Evolutionary conservation across 2,113 vertebrate genomes (phyloP), one percentile per base, ranked within the genome.

Genomic region (Girardinichthys multiradiatus): DNA sequence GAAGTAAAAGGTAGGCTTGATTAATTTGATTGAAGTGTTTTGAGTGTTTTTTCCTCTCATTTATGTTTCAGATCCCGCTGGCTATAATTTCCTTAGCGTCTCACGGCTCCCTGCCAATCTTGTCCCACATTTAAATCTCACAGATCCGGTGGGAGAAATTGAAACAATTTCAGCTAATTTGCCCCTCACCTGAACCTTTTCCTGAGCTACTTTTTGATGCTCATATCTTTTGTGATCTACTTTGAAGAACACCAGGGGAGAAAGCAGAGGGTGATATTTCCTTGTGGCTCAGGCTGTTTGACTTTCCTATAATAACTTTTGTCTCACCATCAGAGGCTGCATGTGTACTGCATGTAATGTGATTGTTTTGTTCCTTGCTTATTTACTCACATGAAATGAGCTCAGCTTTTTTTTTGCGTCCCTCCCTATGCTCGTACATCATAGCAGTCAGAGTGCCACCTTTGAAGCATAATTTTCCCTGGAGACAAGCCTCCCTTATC

Each of bases 91-190:
- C n/a, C 42, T 72, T 13, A 21, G 48, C 67, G 69, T 84, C 70
- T 79, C 74, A 73, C 65, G 60, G 63, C 57, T 26, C 79, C 80
- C 85, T 84, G 82, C 82, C 80, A 86, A 68, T 85, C 82, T 59
- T 70, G 85, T 77, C 74, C 85, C 85, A 85, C 78, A 84, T 89
- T 87, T 85, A 86, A 86, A 85, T 82, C 83, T 68, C 65, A 61
- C 71, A 83, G 65, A 77, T 86, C 87, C 81, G 0, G 39, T 24
- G 90, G 83, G 90, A 92, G 76, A 67, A 65, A 87, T 76, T 74
- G 84, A 81, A 88, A 84, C 79, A 76, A 86, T 90, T 90, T 86
- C 76, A 76, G 72, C 79, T 92, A 81, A 90, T 91, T 90, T 77
- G 71, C 64, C 76, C 88, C 80, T 79, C 70, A 82, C 83, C 84